Evolutionary conservation across 37 sponge, comb jelly and placozoan genomes (phyloP), one percentile per base, ranked within the genome.

Genomic region (Tethya wilhelma): DNA sequence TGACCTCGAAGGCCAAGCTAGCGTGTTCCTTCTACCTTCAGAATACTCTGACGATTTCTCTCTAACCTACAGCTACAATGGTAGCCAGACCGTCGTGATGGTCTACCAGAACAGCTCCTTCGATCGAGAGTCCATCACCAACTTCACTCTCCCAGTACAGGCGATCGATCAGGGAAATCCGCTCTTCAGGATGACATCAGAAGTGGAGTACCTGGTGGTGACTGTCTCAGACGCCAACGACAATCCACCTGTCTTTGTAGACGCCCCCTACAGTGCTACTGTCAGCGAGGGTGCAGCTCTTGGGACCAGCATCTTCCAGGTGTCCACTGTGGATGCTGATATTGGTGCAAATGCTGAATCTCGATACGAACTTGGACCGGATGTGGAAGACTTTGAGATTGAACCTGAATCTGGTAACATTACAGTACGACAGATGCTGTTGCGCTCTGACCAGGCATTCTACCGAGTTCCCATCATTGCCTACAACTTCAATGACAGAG

Each of bases 71-170:
- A n/a, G 7, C 17, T 36, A 4, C 17, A 4, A 7, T 8, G 64
- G 45, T 11, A 42, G 17, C 9, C n/a, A 2, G 2, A 32, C 26
- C 60, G 64, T 22, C 19, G 2, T 44, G 25, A 5, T 5, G 45
- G 40, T 44, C 29, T 26, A 12, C 8, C 45, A 29, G 40, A 46
- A 38, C 6, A 44, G 45, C n/a, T n/a, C n/a, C 11, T 58, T 92
- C 29, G 93, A 92, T 74, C 75, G 84, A 25, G 91, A 90, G 40
- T 37, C 66, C 14, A 20, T 38, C 23, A 55, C 37, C 7, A 84
- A 53, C 60, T 78, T 88, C 79, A 80, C 62, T 59, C 38, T 92
- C 9, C 42, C 79, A 20, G 64, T 92, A 7, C 19, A 1, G 28
- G 94, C 87, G 1, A 37, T 55, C 30, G 95, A 94, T 63, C 53